Evolutionary conservation across 2,888 invertebrate genomes (phyloP), one percentile per base, ranked within the genome.

Genomic region (Hyposoter dolosus): DNA sequence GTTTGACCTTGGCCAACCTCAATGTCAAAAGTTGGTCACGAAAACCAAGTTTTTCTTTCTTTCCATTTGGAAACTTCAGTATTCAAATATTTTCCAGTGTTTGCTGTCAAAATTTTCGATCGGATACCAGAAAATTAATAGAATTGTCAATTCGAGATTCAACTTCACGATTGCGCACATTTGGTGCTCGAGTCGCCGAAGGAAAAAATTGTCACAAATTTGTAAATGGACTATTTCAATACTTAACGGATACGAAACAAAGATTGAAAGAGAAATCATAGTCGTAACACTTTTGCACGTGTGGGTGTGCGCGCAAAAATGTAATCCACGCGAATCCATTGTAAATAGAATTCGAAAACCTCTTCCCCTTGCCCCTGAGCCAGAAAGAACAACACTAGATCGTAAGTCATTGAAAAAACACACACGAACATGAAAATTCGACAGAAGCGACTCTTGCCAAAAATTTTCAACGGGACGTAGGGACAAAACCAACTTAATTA

Each of bases 381-480:
- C 1, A 66, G 88, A 88, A 86, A 45, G 28, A 77, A 86, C 35
- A 35, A 77, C 89, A 87, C 83, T 92, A 92, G 90, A 87, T 88
- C 87, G 82, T 90, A 92, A 92, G 91, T 90, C 82, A 90, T 89
- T 90, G 88, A 80, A 4, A 66, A 47, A 40, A 68, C 17, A 50
- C 43, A 63, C 47, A 47, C 15, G 90, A 43, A 78, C 71, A 50
- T n/a, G 47, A 35, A 63, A 15, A 91, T 88, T 89, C 82, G 89
- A 92, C 72, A 75, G 82, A 81, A 92, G 92, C 88, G 89, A 92
- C 89, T 92, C 92, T 92, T 93, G 93, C 93, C 93, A 93, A 93
- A 60, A 60, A 92, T 91, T 92, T 92, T 91, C 91, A 91, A 92
- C 92, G 92, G 91, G 91, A 93, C 89, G 88, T 92, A 91, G 90